A percentile compares a stretch with the other conserved stretches of the same genome.
phyloP scores from a whole-genome alignment of 2,797 vertebrate genomes.

The Discoglossus pictus region DNA sequence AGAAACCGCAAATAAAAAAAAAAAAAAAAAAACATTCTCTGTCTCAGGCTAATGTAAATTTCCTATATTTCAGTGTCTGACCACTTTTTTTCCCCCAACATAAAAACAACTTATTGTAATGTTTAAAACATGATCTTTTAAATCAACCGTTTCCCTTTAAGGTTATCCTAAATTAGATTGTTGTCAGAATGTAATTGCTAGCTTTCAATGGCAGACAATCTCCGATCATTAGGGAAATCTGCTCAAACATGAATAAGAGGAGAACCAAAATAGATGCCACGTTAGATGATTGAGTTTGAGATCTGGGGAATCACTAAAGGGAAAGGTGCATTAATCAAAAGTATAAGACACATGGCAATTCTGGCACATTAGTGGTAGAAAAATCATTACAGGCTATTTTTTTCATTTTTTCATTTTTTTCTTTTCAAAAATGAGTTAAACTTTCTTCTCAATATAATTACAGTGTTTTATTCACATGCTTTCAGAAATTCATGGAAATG shows the following conservation, averaged over 20 bases:
- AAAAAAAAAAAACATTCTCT: too few relatives aligned
- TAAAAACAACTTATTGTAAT: too few relatives aligned
- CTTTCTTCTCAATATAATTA: constrained; percentile 2
- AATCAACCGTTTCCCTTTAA: too few relatives aligned
- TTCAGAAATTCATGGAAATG: not conserved
- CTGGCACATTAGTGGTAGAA: constrained; percentile 1
- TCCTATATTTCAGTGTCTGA: too few relatives aligned
- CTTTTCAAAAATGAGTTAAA: too few relatives aligned
- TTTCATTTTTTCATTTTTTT: too few relatives aligned
- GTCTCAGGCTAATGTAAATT: too few relatives aligned
- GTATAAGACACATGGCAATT: constrained; percentile 25
- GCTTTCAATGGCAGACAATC: not conserved
- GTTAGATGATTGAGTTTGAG: constrained; percentile 34
- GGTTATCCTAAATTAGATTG: constrained; percentile 2
- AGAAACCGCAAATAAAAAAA: too few relatives aligned
- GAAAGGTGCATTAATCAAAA: constrained; percentile 35
- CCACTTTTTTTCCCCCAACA: too few relatives aligned
- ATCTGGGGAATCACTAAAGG: constrained; percentile 16
- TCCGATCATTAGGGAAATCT: constrained; percentile 18
- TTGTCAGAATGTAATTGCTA: not conserved
- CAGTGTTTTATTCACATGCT: not conserved
- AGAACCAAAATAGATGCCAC: constrained; percentile 14
- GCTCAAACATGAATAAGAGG: not conserved
- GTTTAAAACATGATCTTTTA: too few relatives aligned
- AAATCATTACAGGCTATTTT: constrained; percentile 9